Conservation (phyloP, 1,140 invertebrate genomes). For the Maniola jurtina region DNA sequence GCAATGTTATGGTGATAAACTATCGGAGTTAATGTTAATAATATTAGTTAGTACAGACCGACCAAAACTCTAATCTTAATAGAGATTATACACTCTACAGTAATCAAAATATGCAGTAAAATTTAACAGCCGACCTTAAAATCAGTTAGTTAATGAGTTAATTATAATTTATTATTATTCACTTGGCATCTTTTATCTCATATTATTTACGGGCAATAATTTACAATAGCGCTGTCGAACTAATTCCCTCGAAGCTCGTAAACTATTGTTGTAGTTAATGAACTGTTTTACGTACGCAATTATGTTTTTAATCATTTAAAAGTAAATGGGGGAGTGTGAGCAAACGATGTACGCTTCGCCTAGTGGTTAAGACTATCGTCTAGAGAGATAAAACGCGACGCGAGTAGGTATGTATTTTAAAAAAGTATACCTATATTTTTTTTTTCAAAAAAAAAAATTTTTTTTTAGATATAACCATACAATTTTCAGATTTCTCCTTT, state of each 20-base stretch:
- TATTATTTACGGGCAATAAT: constrained; percentile 14
- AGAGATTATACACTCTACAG: not conserved
- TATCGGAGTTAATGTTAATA: no score
- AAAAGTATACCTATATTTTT: no score
- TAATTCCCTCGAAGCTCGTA: not conserved
- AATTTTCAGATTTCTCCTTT: no score
- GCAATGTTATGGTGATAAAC: no score
- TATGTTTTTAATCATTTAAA: not conserved
- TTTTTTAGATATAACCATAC: no score
- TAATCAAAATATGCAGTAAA: not conserved
- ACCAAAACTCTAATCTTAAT: not conserved
- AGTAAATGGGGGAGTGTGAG: no score
- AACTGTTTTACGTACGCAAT: not conserved
- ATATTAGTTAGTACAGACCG: not conserved
- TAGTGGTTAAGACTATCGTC: no score
- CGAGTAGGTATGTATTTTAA: no score
- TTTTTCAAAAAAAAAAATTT: no score
- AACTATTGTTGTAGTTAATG: constrained; percentile 1
- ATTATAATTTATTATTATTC: constrained; percentile 11
- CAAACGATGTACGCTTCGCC: no score
- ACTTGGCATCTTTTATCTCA: constrained; percentile 13
- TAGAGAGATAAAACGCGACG: no score
- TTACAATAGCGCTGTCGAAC: constrained; percentile 1
- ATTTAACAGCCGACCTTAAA: not conserved
- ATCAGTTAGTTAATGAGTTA: not conserved